Evolutionary conservation across 2,113 vertebrate genomes (phyloP), one percentile per base, ranked within the genome.

Genomic region (Fulmarus glacialis): DNA sequence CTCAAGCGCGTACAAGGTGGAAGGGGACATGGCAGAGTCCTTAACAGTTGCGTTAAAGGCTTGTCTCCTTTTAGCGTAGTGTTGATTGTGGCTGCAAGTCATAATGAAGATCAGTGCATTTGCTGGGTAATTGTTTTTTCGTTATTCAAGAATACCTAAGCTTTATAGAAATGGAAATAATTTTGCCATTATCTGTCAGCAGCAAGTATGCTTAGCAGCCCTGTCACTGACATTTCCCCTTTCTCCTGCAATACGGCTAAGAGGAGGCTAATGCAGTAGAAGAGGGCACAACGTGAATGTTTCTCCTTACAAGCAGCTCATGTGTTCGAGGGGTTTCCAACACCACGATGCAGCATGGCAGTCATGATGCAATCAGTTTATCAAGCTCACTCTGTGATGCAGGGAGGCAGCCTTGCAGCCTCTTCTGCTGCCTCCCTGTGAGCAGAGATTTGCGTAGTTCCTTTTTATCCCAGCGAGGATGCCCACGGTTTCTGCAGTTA

Each of bases 201-300:
- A 90, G 66, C n/a, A 45, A 45, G 29, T 55, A 4, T 50, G 22
- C 32, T 73, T 55, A 81, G 40, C 72, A 70, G 32, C 24, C n/a
- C 10, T 56, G 22, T 6, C 22, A 15, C 17, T 66, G 50, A 26
- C 15, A 16, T 77, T 90, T 29, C 42, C 24, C 36, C 24, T 45
- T 75, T 89, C 58, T 64, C 45, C 82, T 0, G 1, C 16, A 62
- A 47, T 19, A 38, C 6, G 6, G 1, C 4, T 4, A 10, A 50
- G 42, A 86, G 38, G 29, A 77, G 21, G 27, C 5, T 1, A 18
- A n/a, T 30, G 36, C 23, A 34, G 47, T 10, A 62, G 64, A 55
- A 75, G 26, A 6, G 16, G 36, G 18, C 43, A 50, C 26, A 45
- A 3, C 23, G 30, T 71, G 3, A 4, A 10, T 45, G 7, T 56